A percentile compares a stretch with the other conserved stretches of the same genome.
phyloP scores from a whole-genome alignment of 2,113 vertebrate genomes.

The Pseudorasbora parva region DNA sequence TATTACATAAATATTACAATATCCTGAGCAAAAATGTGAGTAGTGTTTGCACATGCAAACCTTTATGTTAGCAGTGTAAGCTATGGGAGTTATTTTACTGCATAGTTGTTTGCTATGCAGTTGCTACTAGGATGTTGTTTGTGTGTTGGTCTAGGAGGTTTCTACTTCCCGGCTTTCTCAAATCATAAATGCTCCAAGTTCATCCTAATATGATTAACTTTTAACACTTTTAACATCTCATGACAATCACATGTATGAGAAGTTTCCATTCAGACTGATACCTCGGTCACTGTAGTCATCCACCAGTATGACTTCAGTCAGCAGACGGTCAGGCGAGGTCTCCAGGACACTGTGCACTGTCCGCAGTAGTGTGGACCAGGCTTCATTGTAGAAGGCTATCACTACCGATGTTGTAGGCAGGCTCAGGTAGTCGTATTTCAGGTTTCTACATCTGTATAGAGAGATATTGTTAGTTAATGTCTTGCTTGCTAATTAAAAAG shows the following conservation, averaged over 20 bases:
- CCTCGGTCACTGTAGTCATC: slow-evolving; percentile 97
- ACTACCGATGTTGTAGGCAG: slow-evolving; percentile 90
- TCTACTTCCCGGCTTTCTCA: background rate
- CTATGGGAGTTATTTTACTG: background rate
- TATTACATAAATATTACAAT: background rate
- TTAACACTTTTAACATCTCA: too few species aligned
- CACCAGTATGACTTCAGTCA: slow-evolving; percentile 93
- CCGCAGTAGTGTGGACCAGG: slow-evolving; percentile 94
- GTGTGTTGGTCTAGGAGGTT: background rate
- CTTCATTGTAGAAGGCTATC: slow-evolving; percentile 98
- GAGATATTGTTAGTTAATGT: background rate
- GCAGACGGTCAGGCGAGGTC: slow-evolving; percentile 90
- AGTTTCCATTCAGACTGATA: slow-evolving; percentile 56
- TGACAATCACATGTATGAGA: background rate
- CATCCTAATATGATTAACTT: background rate
- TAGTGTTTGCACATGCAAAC: background rate
- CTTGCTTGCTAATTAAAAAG: background rate
- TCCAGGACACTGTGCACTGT: slow-evolving; percentile 97
- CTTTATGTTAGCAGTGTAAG: background rate
- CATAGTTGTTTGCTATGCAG: background rate
- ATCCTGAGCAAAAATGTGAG: background rate
- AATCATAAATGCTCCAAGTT: background rate
- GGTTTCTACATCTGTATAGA: slow-evolving; percentile 81
- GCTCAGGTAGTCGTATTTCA: slow-evolving; percentile 85
- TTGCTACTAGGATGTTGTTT: background rate